Conservation (phyloP, 1,140 invertebrate genomes). For the Cepaea nemoralis region DNA sequence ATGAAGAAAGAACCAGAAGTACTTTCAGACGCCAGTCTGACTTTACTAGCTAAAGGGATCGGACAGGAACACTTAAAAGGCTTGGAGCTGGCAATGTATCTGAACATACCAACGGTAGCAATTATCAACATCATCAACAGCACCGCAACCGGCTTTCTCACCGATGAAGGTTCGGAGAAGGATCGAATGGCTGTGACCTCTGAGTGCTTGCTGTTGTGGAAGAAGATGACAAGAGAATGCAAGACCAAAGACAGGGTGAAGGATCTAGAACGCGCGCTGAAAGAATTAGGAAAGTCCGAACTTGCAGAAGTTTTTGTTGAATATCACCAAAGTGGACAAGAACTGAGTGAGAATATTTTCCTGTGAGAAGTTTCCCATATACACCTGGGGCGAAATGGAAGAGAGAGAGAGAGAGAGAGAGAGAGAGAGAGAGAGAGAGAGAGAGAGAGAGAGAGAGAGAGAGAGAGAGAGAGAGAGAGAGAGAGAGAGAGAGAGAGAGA, state of each 20-base stretch:
- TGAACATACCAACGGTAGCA: slow-evolving; percentile 46
- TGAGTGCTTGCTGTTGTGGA: slow-evolving; percentile 46
- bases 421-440: no score
- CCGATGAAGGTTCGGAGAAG: slow-evolving; percentile 26
- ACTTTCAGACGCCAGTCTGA: slow-evolving; percentile 37
- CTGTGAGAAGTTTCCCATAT: no score
- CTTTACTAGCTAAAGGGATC: slow-evolving; percentile 37
- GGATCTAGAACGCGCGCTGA: slow-evolving; percentile 42
- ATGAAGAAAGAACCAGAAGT: slow-evolving; percentile 43
- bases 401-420: no score
- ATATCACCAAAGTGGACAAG: slow-evolving; percentile 38
- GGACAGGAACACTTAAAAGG: slow-evolving; percentile 39
- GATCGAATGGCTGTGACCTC: slow-evolving; percentile 33
- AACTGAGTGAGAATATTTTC: slow-evolving; percentile 46
- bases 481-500: no score
- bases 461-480: no score
- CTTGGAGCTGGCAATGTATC: slow-evolving; percentile 43
- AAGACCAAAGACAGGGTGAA: slow-evolving; percentile 46
- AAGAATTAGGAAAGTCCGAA: slow-evolving; percentile 49
- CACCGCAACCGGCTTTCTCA: neutral
- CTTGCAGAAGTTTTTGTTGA: slow-evolving; percentile 45
- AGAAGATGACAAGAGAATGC: slow-evolving; percentile 32
- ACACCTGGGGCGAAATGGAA: no score
- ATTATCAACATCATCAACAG: slow-evolving; percentile 45
- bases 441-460: no score